These are phyloP conservation scores for Thaumetopoea pityocampa DNA, from an alignment of 1,140 invertebrate species.

Conservation along the genomic window DNA sequence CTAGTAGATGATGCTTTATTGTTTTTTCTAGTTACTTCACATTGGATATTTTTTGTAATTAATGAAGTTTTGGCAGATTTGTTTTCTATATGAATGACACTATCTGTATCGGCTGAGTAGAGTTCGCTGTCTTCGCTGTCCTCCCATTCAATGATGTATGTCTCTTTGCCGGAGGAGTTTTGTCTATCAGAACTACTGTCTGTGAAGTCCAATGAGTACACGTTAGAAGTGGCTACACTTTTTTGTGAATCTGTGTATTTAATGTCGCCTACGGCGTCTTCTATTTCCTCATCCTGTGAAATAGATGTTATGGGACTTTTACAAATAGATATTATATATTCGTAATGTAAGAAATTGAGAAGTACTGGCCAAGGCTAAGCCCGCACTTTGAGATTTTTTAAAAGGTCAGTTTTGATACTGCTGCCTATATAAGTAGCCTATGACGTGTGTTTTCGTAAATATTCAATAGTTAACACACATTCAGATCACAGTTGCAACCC, in stretches of 20 bases:
- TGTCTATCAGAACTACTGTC: constrained; percentile 54
- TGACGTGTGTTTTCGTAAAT: too few relatives aligned
- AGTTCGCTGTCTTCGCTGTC: constrained; percentile 53
- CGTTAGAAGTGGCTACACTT: constrained; percentile 53
- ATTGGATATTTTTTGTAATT: constrained; percentile 11
- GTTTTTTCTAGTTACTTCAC: constrained; percentile 17
- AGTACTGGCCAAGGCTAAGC: too few relatives aligned
- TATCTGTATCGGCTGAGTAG: constrained; percentile 24
- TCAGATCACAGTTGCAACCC: too few relatives aligned
- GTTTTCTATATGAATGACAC: constrained; percentile 26
- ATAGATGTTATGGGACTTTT: too few relatives aligned
- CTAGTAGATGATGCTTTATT: constrained; percentile 23
- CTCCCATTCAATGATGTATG: constrained; percentile 52
- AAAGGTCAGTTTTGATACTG: too few relatives aligned
- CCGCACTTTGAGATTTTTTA: too few relatives aligned
- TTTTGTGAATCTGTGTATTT: constrained; percentile 56
- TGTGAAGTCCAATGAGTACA: constrained; percentile 58
- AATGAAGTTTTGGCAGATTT: constrained; percentile 6
- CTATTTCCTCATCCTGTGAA: constrained; percentile 50
- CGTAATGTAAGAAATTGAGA: too few relatives aligned
- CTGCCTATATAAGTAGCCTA: too few relatives aligned
- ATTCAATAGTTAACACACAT: too few relatives aligned
- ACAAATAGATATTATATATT: too few relatives aligned
- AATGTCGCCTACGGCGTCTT: constrained; percentile 52
- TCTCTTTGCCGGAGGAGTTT: constrained; percentile 56